A percentile compares a stretch with the other conserved stretches of the same genome.
phyloP scores from a whole-genome alignment of 2,888 invertebrate species.

The Antitype chi region DNA sequence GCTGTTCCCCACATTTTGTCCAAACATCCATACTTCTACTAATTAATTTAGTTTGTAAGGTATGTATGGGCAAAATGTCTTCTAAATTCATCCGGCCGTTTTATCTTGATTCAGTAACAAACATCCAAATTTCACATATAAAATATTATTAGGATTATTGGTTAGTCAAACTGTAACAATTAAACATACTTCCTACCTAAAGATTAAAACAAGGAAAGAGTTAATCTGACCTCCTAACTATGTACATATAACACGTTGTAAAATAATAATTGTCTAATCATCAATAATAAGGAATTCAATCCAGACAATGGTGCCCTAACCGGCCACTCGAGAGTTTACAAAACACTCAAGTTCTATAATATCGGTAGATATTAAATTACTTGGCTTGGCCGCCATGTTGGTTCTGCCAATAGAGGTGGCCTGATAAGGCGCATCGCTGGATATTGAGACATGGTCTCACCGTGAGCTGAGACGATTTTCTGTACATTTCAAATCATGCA shows the following conservation, averaged over 20 bases:
- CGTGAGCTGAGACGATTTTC: slow-evolving; percentile 29
- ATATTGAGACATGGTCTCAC: slow-evolving; percentile 53
- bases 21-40: not conserved
- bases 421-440: slow-evolving; percentile 74
- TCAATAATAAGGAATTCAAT: slow-evolving; percentile 43
- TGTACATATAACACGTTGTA: not conserved
- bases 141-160: too few relatives aligned
- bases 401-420: slow-evolving; percentile 69
- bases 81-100: too few relatives aligned
- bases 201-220: not conserved
- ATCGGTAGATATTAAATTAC: slow-evolving; percentile 69
- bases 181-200: not conserved
- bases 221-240: slow-evolving; percentile 5
- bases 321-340: slow-evolving; percentile 54
- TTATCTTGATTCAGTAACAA: too few relatives aligned
- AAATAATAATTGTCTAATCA: slow-evolving; percentile 31
- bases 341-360: slow-evolving; percentile 64
- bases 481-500: slow-evolving; percentile 4
- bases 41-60: too few relatives aligned
- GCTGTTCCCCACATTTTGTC: not conserved
- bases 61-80: too few relatives aligned
- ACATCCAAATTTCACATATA: too few relatives aligned
- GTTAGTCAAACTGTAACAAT: not conserved
- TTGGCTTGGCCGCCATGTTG: slow-evolving; percentile 59
- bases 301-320: slow-evolving; percentile 36